Evolutionary conservation across 2,888 invertebrate genomes (phyloP).

Genomic region (Oxycera nigricornis): DNA sequence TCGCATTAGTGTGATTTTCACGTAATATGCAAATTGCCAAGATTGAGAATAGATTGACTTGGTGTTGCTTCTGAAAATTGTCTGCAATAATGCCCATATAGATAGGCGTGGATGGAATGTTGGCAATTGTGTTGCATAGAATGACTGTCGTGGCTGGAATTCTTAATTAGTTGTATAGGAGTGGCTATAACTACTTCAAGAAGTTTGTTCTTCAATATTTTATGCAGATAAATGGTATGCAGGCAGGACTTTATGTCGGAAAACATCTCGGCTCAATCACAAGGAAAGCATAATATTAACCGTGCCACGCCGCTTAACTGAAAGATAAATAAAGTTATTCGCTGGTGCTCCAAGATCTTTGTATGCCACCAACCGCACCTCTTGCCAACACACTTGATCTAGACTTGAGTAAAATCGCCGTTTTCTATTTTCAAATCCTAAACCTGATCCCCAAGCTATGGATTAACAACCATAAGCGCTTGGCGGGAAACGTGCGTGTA

Average conservation of each 20-base stretch:
- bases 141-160: neutral
- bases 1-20: neutral
- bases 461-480: conserved; percentile 20
- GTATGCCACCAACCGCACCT: neutral
- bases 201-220: no score
- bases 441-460: conserved; percentile 18
- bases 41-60: conserved; percentile 2
- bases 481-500: conserved; percentile 19
- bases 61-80: conserved; percentile 20
- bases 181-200: no score
- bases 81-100: conserved; percentile 18
- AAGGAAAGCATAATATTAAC: no score
- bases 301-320: no score
- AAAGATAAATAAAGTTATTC: no score
- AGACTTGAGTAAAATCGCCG: neutral
- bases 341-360: neutral
- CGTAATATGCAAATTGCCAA: conserved; percentile 35
- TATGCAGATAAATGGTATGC: no score
- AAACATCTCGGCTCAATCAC: no score
- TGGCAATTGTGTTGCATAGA: conserved; percentile 20
- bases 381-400: neutral
- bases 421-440: conserved; percentile 11
- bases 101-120: conserved; percentile 24
- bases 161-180: no score
- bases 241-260: no score